Evolutionary conservation across 2,797 vertebrate species (phyloP), one percentile per base, ranked within the genome.

Genomic region (Bufotes viridis): DNA sequence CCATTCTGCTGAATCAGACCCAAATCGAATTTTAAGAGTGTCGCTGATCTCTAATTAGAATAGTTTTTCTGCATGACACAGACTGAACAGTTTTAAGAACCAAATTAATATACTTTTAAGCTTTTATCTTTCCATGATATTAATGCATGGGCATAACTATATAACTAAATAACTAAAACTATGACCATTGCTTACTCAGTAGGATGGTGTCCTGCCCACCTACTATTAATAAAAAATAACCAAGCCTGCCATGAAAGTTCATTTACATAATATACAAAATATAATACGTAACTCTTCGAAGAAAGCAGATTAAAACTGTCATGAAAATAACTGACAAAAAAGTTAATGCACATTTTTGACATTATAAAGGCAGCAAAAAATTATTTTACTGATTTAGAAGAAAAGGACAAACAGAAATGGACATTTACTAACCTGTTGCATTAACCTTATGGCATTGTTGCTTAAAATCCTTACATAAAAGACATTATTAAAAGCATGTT

Each of bases 381-480:
- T 42, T 42, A 42, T 42, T 74, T 60, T 20, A 74, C 82, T 26
- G 42, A 61, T 82, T 82, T 70, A 74, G 24, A 74, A 78, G 22
- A 60, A 24, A 85, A 88, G 82, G 78, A 51, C 65, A 81, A 63
- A 75, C 12, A 18, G 67, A 81, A 65, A 85, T 65, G 69, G 76
- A 81, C 78, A 88, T 84, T 88, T 88, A 57, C 61, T 53, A 81
- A 75, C 81, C 26, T 65, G 67, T 85, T 88, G 58, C 87, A 88
- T 88, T 88, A 88, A 88, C 87, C 87, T 81, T 42, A n/a, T 26
- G 49, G 42, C 67, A 65, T 85, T 75, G 57, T 81, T 85, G 42
- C 78, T 88, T 81, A 85, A 88, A 88, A 85, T 85, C 17, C 57
- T 57, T 57, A 51, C 80, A 88, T 81, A 88, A 88, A 85, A 88